phyloP scores from a whole-genome alignment of 2,888 invertebrate species.

The Phymatocera aterrima region DNA sequence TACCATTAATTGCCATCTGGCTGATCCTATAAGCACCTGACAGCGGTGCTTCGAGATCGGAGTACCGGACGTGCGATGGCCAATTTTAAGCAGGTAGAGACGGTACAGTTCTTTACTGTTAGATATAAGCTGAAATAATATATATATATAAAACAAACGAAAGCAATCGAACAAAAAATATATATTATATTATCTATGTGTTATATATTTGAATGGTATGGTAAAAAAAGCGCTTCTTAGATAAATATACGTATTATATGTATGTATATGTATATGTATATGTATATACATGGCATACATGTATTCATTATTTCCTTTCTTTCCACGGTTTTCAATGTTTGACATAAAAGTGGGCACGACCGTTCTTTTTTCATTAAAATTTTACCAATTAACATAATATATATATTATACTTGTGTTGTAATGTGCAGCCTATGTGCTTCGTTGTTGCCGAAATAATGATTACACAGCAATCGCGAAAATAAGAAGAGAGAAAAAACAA shows the following conservation, averaged over 20 bases:
- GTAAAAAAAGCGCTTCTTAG: conserved; percentile 49
- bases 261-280: conserved; percentile 52
- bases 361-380: conserved; percentile 36
- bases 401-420: conserved; percentile 5
- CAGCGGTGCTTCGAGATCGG: conserved; percentile 44
- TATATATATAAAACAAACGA: too few relatives aligned
- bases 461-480: neutral
- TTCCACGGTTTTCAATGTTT: conserved; percentile 20
- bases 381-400: neutral
- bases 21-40: conserved; percentile 43
- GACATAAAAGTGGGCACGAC: conserved; percentile 38
- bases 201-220: conserved; percentile 47
- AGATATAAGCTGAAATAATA: conserved; percentile 52
- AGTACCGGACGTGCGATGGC: conserved; percentile 45
- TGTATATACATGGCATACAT: conserved; percentile 39
- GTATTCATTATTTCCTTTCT: neutral
- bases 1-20: conserved; percentile 46
- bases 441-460: conserved; percentile 16
- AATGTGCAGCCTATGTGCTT: conserved; percentile 41
- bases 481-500: neutral
- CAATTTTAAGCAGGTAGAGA: conserved; percentile 60
- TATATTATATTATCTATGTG: conserved; percentile 47
- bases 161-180: conserved; percentile 32
- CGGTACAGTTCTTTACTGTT: conserved; percentile 59
- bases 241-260: conserved; percentile 51